Base-by-base conservation (phyloP, 2,113 vertebrate genomes). In the Poeciliopsis occidentalis region DNA sequence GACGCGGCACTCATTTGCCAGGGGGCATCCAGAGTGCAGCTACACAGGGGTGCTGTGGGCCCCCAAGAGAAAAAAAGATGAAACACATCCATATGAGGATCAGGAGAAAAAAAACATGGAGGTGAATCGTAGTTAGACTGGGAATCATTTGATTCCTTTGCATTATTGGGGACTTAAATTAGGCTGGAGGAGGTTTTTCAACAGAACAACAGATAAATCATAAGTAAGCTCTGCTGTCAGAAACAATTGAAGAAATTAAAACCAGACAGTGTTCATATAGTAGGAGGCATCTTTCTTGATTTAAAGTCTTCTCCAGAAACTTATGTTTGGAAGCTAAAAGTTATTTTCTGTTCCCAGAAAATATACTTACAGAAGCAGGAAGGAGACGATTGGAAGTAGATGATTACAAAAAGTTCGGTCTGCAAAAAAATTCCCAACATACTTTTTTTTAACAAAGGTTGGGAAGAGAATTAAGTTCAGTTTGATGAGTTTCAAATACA, bases 11-110 rank as follows among this genome's bases (percentile, higher is more conserved):
- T 93, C 90, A 90, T 94, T 94, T 93, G 88, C 83, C 79, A 80
- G 87, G 84, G 91, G 91, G 91, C 89, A 90, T 87, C 79, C 80
- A 93, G 85, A 92, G 89, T 90, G 90, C 89, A 89, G 84, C 84
- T 87, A 84, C 70, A 68, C 85, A 82, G 83, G 83, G 90, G 82
- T 88, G 83, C 80, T 13, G 34, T 60, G 67, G 81, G 83, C 84
- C 89, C 81, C 77, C 4, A 66, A 76, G 63, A 80, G 82, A 68
- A 66, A 83, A 83, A 83, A 81, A 89, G 88, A 91, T 87, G 84
- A 90, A 92, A 89, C 79, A 63, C 74, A 73, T 80, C 78, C 76
- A 89, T 81, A 74, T 67, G 70, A 83, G 75, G 77, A 47, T 29
- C 54, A 71, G 64, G 31, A 78, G 54, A 70, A 69, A 65, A 67